Evolutionary conservation across 2,888 invertebrate genomes (phyloP).

Genomic region (Nemapogon koenigi): DNA sequence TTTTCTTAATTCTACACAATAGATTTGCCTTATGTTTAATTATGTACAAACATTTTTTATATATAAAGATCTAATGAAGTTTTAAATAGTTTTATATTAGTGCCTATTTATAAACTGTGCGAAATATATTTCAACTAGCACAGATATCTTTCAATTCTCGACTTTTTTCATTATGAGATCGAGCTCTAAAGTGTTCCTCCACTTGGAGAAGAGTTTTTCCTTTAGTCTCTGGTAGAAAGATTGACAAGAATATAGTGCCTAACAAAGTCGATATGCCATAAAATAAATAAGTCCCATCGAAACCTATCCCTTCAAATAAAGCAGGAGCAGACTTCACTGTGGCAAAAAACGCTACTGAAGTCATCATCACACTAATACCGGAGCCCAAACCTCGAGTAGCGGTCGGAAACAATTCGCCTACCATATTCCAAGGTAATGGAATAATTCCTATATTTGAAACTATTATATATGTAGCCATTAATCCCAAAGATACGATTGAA

Average conservation of each 20-base stretch:
- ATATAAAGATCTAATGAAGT: too few relatives aligned
- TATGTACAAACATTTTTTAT: too few relatives aligned
- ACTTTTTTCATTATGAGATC: too few relatives aligned
- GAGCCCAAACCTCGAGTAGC: constrained; percentile 72
- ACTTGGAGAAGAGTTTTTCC: constrained; percentile 72
- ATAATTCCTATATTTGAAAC: constrained; percentile 67
- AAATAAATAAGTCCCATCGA: constrained; percentile 67
- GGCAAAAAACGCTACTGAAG: constrained; percentile 69
- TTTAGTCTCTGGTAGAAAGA: constrained; percentile 72
- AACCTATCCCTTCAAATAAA: constrained; percentile 62
- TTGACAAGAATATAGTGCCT: constrained; percentile 66
- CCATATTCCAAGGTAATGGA: constrained; percentile 77
- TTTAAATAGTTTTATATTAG: too few relatives aligned
- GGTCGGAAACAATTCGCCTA: constrained; percentile 74
- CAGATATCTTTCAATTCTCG: too few relatives aligned
- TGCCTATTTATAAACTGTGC: too few relatives aligned
- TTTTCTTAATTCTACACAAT: too few relatives aligned
- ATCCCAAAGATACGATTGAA: constrained; percentile 46
- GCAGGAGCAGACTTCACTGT: constrained; percentile 73
- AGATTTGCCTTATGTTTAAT: too few relatives aligned
- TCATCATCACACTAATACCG: constrained; percentile 70
- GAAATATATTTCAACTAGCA: too few relatives aligned
- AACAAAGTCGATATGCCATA: constrained; percentile 67
- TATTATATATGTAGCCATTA: constrained; percentile 64
- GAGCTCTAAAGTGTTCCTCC: constrained; percentile 62